Base-by-base conservation (phyloP, 2,888 invertebrate genomes). In the Acanthococcus lagerstroemiae region DNA sequence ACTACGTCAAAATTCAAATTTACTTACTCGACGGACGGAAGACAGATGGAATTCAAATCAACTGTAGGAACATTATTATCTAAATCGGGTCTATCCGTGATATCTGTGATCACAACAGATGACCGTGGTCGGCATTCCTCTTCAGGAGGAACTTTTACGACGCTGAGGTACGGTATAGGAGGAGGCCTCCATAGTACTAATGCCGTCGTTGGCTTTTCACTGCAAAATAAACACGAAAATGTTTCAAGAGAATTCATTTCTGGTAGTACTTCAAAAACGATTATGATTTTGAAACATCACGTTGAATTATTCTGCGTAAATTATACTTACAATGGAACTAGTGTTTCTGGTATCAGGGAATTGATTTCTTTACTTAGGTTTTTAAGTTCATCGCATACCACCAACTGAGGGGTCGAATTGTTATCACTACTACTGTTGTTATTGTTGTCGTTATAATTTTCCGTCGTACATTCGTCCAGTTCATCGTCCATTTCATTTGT, bases 131-230 rank as follows among this genome's bases (percentile, higher is more conserved):
- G 17, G 24, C 54, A 63, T 44, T 54, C 52, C 17, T 63, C 63
- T 30, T 63, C 63, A 5, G 21, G 24, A 5, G 52, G 44, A 24
- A 54, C 24, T 52, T 54, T 27, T 7, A 52, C 54, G 17, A 44
- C 54, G 25, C 54, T 63, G 6, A 63, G 24, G 37, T 54, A 63
- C 5, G 63, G 54, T 30, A 52, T 37, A n/a, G 65, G 65, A 0
- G 89, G 89, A 0, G 89, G 89, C 73, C 86, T 84, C 90, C 90
- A 90, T 12, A 89, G 80, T 2, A 90, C 87, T 69, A 90, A 74
- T 4, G 90, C 89, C 77, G 87, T 88, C 72, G 85, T 85, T 0
- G 88, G 88, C 73, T 84, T 82, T 71, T 86, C 84, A 71, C 81
- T 83, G 71, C 22, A 52, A 63, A 27, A 55, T 9, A 55, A 26